Evolutionary conservation across 1,140 invertebrate species (phyloP).

Genomic region (Penaeus japonicus): DNA sequence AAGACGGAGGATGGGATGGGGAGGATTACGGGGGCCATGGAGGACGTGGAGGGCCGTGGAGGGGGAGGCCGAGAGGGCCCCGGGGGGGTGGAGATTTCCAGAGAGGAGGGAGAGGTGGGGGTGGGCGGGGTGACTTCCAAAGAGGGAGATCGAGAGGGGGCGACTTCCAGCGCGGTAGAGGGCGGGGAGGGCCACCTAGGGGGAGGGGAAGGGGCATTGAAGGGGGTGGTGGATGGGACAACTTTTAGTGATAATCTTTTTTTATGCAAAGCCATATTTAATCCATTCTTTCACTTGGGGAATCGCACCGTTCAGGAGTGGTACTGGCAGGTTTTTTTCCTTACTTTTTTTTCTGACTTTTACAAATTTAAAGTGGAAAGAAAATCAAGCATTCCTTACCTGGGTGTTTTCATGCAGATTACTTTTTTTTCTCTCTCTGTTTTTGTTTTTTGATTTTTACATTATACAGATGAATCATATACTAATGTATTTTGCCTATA

Average conservation of each 20-base stretch:
- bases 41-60: conserved; percentile 11
- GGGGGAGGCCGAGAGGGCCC: conserved; percentile 19
- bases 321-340: too few species aligned
- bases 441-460: too few species aligned
- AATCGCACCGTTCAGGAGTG: too few species aligned
- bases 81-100: conserved; percentile 24
- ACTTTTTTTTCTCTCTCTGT: too few species aligned
- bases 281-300: too few species aligned
- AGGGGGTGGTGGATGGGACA: conserved; percentile 39
- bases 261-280: neutral
- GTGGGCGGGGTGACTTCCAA: conserved; percentile 22
- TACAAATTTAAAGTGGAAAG: too few species aligned
- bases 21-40: conserved; percentile 12
- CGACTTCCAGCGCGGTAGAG: conserved; percentile 6
- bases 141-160: conserved; percentile 32
- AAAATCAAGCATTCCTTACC: too few species aligned
- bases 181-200: neutral
- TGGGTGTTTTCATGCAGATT: too few species aligned
- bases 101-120: neutral
- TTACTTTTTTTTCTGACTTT: too few species aligned
- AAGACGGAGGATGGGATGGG: conserved; percentile 13
- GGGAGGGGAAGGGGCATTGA: conserved; percentile 14
- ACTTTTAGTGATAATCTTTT: conserved; percentile 24
- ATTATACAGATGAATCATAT: too few species aligned
- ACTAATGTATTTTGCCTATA: too few species aligned